Percentiles rank a stretch among this genome's conserved stretches.
Evolutionary conservation across 2,888 invertebrate genomes (phyloP).

Genomic region (Galerucella calmariensis): DNA sequence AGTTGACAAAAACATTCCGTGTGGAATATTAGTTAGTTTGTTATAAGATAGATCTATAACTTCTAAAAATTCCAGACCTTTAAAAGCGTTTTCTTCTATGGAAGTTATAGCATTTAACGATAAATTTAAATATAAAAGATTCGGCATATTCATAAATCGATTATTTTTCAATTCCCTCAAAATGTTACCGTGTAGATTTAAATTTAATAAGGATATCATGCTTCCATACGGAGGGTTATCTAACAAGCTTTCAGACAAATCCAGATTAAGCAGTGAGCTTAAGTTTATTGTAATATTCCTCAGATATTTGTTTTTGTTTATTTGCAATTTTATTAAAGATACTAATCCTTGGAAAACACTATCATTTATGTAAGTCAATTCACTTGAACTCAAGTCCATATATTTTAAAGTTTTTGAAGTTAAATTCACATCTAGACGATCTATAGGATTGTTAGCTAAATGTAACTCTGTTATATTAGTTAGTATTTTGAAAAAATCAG

Average conservation of each 20-base stretch:
- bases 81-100: conserved; percentile 72
- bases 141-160: conserved; percentile 72
- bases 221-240: conserved; percentile 71
- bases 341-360: conserved; percentile 71
- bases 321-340: conserved; percentile 69
- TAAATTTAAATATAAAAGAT: conserved; percentile 72
- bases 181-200: conserved; percentile 73
- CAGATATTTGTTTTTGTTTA: conserved; percentile 72
- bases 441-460: conserved; percentile 63
- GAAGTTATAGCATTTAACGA: conserved; percentile 74
- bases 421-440: conserved; percentile 47
- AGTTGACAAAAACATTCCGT: conserved; percentile 71
- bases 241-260: conserved; percentile 73
- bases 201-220: conserved; percentile 71
- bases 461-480: conserved; percentile 68
- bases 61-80: conserved; percentile 69
- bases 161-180: conserved; percentile 70
- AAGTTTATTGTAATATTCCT: conserved; percentile 65
- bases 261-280: conserved; percentile 68
- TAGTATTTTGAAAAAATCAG: conserved; percentile 67
- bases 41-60: conserved; percentile 78
- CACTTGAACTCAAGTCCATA: conserved; percentile 71
- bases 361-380: conserved; percentile 66
- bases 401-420: conserved; percentile 57
- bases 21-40: conserved; percentile 71